These are phyloP conservation scores for Pollimyrus isidori DNA, from an alignment of 2,113 vertebrate species.

Conservation along the genomic window DNA sequence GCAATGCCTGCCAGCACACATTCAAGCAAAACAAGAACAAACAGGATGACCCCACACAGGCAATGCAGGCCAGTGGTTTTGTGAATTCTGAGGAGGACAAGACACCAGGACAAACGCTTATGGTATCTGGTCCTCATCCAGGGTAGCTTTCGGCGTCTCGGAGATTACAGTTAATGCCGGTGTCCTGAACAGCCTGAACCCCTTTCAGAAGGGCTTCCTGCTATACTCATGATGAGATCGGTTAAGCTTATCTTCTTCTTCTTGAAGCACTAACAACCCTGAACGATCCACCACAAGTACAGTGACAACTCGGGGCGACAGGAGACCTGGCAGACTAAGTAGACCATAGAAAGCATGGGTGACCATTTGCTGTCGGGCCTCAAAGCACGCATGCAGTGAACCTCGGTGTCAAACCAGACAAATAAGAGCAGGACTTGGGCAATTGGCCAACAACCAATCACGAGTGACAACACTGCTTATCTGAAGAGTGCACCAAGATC, in stretches of 20 bases:
- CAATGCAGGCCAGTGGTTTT: not conserved
- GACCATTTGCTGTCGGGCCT: not conserved
- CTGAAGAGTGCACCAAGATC: not conserved
- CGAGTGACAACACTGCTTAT: not conserved
- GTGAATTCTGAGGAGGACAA: not conserved
- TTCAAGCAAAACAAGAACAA: not conserved
- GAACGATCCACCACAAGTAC: not conserved
- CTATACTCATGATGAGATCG: not conserved
- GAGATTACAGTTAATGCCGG: not conserved
- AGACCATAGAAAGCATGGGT: not conserved
- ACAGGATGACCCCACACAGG: not conserved
- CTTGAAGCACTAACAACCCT: not conserved
- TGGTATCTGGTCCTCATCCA: not conserved
- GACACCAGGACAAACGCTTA: not conserved
- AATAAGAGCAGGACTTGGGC: not conserved
- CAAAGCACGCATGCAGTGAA: not conserved
- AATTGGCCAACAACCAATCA: not conserved
- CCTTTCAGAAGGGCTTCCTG: not conserved
- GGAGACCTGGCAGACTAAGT: not conserved
- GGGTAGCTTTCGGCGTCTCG: not conserved
- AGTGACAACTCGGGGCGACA: not conserved
- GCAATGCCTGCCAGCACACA: not conserved
- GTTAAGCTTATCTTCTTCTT: not conserved
- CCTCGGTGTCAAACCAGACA: too few relatives aligned
- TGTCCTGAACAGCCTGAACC: not conserved